Percentiles rank a stretch among this genome's conserved stretches.
Conservation (phyloP, 2,888 invertebrate species). For the Cordylochernes scorpioides region DNA sequence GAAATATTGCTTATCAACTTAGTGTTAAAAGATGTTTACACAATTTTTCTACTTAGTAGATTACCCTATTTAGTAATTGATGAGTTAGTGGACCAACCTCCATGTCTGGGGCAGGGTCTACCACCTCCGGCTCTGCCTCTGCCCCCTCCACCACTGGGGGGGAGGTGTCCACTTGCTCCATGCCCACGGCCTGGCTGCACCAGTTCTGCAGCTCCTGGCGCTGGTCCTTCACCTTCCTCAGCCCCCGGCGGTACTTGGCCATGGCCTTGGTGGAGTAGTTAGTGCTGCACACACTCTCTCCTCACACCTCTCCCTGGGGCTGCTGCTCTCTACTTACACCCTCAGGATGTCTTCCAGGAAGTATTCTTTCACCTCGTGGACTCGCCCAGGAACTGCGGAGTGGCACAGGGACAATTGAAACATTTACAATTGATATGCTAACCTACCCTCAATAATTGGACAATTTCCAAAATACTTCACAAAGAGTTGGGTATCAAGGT, state of each 20-base stretch:
- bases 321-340: constrained; percentile 17
- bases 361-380: constrained; percentile 42
- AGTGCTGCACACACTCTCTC: no score
- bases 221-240: constrained; percentile 16
- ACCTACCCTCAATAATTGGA: constrained; percentile 35
- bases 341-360: constrained; percentile 52
- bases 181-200: constrained; percentile 10
- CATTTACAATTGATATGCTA: neutral
- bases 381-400: constrained; percentile 41
- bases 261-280: constrained; percentile 22
- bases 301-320: no score
- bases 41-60: no score
- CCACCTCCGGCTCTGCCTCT: no score
- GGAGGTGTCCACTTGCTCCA: no score
- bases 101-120: no score
- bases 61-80: no score
- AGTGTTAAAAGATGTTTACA: no score
- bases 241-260: constrained; percentile 19
- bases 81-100: no score
- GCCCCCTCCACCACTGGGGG: no score
- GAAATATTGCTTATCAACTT: no score
- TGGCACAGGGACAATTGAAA: neutral
- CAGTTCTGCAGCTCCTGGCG: constrained; percentile 13
- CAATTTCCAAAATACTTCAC: constrained; percentile 54
- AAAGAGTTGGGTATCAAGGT: constrained; percentile 56